phyloP scores from a whole-genome alignment of 2,113 vertebrate species.

The Gymnorhina tibicen region DNA sequence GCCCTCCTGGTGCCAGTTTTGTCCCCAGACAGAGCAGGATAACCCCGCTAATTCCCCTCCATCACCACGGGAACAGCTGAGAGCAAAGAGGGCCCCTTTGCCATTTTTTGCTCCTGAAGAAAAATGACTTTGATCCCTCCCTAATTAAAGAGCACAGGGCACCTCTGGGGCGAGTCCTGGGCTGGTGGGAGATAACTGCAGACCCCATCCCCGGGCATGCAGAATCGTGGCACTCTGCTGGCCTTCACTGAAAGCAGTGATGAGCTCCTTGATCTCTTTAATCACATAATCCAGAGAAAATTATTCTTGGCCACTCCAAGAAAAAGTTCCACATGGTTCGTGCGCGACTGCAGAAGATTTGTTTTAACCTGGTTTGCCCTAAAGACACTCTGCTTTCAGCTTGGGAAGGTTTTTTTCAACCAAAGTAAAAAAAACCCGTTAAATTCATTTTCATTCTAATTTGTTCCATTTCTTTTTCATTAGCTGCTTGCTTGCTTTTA shows the following conservation, averaged over 20 bases:
- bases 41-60: neutral
- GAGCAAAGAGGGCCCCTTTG: neutral
- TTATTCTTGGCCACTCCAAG: conserved; percentile 1
- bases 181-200: neutral
- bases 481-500: neutral
- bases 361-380: conserved; percentile 27
- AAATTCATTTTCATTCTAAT: conserved; percentile 18
- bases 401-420: neutral
- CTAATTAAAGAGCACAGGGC: neutral
- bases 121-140: neutral
- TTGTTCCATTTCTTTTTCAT: neutral
- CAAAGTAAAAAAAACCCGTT: neutral
- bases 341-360: neutral
- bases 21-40: neutral
- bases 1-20: neutral
- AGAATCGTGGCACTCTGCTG: neutral
- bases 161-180: neutral
- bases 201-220: neutral
- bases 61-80: neutral
- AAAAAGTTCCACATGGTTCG: conserved; percentile 13
- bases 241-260: neutral
- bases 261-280: conserved; percentile 35
- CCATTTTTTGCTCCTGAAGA: neutral
- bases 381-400: neutral
- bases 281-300: conserved; percentile 58